Percentiles rank a stretch among this genome's conserved stretches.
These are phyloP conservation scores for Chaetodon auriga DNA, from an alignment of 2,113 vertebrate genomes.

Conservation along the genomic window DNA sequence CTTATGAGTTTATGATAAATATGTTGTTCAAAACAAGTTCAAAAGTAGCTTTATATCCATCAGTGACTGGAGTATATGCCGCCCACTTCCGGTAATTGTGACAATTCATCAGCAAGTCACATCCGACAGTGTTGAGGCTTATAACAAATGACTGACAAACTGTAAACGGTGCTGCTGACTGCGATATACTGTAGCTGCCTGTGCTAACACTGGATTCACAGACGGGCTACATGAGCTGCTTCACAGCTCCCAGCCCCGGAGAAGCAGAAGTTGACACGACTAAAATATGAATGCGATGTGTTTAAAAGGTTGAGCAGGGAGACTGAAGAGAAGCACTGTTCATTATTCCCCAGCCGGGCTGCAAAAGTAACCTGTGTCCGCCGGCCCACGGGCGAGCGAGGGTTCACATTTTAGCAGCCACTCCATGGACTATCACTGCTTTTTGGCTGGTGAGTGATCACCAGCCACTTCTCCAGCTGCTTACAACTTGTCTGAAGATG, in stretches of 20 bases:
- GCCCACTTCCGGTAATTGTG: not conserved
- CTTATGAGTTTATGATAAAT: not conserved
- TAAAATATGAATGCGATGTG: not conserved
- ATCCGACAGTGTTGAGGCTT: not conserved
- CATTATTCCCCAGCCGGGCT: not conserved
- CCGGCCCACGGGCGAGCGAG: too few relatives aligned
- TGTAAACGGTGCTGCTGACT: not conserved
- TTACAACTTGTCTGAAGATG: not conserved
- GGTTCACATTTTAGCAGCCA: too few relatives aligned
- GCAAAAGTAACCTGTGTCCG: too few relatives aligned
- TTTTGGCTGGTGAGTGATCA: too few relatives aligned
- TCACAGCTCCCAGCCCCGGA: not conserved
- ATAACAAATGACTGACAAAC: not conserved
- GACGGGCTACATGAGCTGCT: not conserved
- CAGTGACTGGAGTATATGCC: not conserved
- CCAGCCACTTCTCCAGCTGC: not conserved
- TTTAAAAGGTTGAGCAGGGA: slow-evolving; percentile 3
- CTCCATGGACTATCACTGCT: too few relatives aligned
- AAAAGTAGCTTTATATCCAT: not conserved
- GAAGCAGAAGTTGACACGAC: not conserved
- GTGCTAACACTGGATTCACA: not conserved
- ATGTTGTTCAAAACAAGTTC: too few relatives aligned
- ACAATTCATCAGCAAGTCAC: too few relatives aligned
- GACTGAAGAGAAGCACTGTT: not conserved
- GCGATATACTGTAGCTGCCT: not conserved